Conservation (phyloP, 2,888 invertebrate species). For the Ischnura elegans region DNA sequence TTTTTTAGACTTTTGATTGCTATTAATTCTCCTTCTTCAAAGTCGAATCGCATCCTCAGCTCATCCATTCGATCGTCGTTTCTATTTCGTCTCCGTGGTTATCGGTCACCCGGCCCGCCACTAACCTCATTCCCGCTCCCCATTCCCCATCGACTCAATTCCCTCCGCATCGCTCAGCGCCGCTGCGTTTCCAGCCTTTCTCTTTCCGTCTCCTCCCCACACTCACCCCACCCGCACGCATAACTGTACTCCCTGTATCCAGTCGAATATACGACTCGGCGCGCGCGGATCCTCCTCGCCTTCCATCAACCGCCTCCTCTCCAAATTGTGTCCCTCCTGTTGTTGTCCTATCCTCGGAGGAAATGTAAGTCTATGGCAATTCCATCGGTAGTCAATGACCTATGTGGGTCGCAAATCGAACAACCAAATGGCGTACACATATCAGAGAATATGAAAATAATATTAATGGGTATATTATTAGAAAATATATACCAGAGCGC, state of each 20-base stretch:
- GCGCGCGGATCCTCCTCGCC: background rate
- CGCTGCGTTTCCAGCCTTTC: no score
- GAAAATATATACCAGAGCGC: no score
- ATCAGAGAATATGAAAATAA: no score
- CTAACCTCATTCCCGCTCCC: constrained; percentile 1
- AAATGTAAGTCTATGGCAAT: no score
- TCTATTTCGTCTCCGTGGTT: background rate
- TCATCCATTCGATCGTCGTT: no score
- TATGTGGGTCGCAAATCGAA: no score
- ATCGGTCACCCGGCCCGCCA: constrained; percentile 7
- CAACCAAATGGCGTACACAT: no score
- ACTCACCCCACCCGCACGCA: background rate
- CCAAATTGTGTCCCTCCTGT: background rate
- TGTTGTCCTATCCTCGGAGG: background rate
- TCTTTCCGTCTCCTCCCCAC: background rate
- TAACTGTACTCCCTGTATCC: background rate
- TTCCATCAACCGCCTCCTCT: background rate
- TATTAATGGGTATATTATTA: no score
- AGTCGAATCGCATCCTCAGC: no score
- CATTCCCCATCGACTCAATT: background rate
- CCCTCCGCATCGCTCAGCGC: background rate
- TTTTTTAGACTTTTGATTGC: no score
- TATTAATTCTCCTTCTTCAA: no score
- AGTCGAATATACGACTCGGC: background rate
- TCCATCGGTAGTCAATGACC: no score